These are phyloP conservation scores for Aldabrachelys gigantea DNA, from an alignment of 2,113 vertebrate species.

Conservation along the genomic window DNA sequence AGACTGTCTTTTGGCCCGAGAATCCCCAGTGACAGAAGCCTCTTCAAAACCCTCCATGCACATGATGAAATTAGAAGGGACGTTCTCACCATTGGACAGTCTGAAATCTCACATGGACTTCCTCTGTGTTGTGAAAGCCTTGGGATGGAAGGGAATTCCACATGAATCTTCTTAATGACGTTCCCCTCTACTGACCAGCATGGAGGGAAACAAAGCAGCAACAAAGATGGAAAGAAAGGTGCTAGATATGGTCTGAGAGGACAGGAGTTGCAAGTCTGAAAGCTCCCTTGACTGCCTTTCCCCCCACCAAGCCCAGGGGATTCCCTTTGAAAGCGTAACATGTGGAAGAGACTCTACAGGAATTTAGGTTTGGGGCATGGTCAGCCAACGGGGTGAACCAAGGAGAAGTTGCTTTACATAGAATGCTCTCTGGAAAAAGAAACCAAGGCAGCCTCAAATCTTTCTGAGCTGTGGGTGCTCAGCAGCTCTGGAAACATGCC, in stretches of 20 bases:
- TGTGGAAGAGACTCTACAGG: not conserved
- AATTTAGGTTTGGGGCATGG: fast-evolving
- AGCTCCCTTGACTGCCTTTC: not conserved
- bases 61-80: not conserved
- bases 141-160: not conserved
- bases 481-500: not conserved
- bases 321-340: not conserved
- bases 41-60: not conserved
- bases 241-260: not conserved
- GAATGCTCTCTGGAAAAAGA: not conserved
- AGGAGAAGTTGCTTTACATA: not conserved
- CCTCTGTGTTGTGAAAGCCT: not conserved
- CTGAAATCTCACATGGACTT: not conserved
- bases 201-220: not conserved
- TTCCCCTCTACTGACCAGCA: not conserved
- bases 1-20: not conserved
- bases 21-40: not conserved
- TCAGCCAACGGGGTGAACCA: not conserved
- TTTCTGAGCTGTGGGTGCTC: fast-evolving
- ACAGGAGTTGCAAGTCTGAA: not conserved
- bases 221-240: not conserved
- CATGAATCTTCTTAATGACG: not conserved
- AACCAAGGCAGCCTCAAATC: not conserved
- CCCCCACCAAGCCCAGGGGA: not conserved
- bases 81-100: not conserved